phyloP scores from a whole-genome alignment of 2,888 invertebrate species.

The Coelopa pilipes region DNA sequence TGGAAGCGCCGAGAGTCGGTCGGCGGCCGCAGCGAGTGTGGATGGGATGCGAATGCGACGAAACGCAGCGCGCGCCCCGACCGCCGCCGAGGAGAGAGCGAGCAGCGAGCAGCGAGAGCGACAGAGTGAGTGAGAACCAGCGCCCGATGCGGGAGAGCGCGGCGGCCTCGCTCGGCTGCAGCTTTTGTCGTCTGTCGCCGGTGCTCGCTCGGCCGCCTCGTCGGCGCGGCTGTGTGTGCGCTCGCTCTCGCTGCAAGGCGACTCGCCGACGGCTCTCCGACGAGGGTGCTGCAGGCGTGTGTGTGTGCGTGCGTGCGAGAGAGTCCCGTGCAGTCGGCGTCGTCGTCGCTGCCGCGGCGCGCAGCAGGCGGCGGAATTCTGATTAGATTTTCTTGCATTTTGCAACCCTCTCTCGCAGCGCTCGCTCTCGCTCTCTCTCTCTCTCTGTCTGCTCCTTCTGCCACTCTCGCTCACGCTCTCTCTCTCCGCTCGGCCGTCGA shows the following conservation, averaged over 20 bases:
- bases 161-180: constrained; percentile 37
- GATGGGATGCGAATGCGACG: constrained; percentile 16
- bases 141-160: not conserved
- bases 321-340: constrained; percentile 15
- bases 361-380: constrained; percentile 54
- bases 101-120: not conserved
- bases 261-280: not conserved
- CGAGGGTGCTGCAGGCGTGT: constrained; percentile 28
- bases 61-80: constrained; percentile 26
- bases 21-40: no score
- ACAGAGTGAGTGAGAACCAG: not conserved
- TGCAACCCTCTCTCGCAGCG: constrained; percentile 25
- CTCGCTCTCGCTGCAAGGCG: no score
- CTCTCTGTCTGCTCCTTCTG: constrained; percentile 17
- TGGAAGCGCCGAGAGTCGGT: not conserved
- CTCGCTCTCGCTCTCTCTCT: constrained; percentile 2
- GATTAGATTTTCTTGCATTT: constrained; percentile 39
- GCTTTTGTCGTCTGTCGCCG: constrained; percentile 41
- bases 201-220: not conserved
- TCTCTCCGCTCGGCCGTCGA: constrained; percentile 40
- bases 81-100: no score
- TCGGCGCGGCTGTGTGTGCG: no score
- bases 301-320: constrained; percentile 24
- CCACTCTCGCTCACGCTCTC: constrained; percentile 14
- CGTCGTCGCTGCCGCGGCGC: constrained; percentile 27